phyloP scores from a whole-genome alignment of 2,113 vertebrate species.

The Syrrhaptes paradoxus region DNA sequence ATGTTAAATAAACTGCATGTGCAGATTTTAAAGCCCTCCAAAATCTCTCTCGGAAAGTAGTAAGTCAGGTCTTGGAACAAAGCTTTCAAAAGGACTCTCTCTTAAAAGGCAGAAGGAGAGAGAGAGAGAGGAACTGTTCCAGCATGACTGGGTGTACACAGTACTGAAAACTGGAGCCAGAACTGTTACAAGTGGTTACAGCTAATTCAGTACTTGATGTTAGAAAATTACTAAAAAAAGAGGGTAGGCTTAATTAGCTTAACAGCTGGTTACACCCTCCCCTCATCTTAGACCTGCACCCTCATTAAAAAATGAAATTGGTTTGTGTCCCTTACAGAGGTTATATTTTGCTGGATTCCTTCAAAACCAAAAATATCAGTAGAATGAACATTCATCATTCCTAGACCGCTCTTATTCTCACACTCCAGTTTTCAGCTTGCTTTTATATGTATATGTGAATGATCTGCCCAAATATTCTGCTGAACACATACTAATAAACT shows the following conservation, averaged over 20 bases:
- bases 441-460: conserved; percentile 52
- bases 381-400: conserved; percentile 14
- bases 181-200: conserved; percentile 14
- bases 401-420: not conserved
- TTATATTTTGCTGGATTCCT: not conserved
- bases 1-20: not conserved
- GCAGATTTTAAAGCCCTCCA: not conserved
- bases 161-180: not conserved
- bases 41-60: not conserved
- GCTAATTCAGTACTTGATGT: conserved; percentile 4
- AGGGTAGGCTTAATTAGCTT: not conserved
- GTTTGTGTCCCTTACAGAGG: not conserved
- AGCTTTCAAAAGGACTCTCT: not conserved
- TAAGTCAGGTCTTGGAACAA: not conserved
- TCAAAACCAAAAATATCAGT: conserved; percentile 15
- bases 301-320: conserved; percentile 21
- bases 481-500: not conserved
- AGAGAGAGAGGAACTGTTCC: not conserved
- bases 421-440: conserved; percentile 16
- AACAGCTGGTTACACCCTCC: not conserved
- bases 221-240: not conserved
- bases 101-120: not conserved
- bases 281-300: not conserved
- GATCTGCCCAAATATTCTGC: conserved; percentile 22
- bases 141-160: not conserved